Evolutionary conservation across 2,888 invertebrate species (phyloP).

Genomic region (Polyommatus icarus): DNA sequence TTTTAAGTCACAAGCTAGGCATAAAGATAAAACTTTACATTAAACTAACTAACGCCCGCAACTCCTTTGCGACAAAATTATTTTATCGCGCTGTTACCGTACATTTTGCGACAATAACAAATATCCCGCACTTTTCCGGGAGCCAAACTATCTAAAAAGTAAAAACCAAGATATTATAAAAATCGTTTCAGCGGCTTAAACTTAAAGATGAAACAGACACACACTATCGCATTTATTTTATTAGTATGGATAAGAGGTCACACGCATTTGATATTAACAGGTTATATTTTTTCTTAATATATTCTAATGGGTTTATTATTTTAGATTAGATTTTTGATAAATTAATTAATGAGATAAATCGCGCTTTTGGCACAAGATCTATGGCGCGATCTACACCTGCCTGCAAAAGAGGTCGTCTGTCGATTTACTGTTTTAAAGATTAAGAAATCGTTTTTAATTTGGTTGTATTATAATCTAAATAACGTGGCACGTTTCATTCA

Average conservation of each 20-base stretch:
- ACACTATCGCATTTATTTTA: not conserved
- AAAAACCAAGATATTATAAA: too few relatives aligned
- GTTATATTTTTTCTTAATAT: conserved; percentile 13
- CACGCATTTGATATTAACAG: not conserved
- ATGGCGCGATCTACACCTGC: not conserved
- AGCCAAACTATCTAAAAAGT: too few relatives aligned
- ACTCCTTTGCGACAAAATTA: too few relatives aligned
- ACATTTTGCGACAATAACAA: too few relatives aligned
- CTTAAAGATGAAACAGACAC: not conserved
- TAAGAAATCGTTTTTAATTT: not conserved
- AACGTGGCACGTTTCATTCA: too few relatives aligned
- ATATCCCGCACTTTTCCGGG: too few relatives aligned
- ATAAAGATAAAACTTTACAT: too few relatives aligned
- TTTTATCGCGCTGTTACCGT: too few relatives aligned
- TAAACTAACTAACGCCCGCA: too few relatives aligned
- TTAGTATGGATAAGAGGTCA: not conserved
- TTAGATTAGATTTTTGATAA: conserved; percentile 12
- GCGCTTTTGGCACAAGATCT: not conserved
- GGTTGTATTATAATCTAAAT: not conserved
- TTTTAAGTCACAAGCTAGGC: too few relatives aligned
- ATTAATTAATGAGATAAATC: conserved; percentile 14
- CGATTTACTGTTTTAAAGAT: not conserved
- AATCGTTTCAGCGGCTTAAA: not conserved
- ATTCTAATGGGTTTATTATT: conserved; percentile 13
- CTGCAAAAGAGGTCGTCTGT: not conserved